Base-by-base conservation (phyloP, 2,888 invertebrate species). In the Drosophila lutescens region DNA sequence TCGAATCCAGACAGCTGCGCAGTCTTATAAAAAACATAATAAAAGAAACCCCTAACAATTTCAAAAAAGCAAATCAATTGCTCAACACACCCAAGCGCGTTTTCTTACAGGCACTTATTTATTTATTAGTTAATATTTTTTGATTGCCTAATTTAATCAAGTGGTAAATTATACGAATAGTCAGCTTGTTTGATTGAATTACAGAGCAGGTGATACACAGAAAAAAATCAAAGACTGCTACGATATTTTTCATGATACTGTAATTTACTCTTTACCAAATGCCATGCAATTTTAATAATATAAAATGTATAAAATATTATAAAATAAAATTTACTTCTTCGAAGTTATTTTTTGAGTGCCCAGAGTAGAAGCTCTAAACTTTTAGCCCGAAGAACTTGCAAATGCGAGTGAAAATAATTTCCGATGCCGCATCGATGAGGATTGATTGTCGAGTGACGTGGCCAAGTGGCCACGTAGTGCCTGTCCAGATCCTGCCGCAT, bases 61-160 rank as follows among this genome's bases (percentile, higher is more conserved):
- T n/a, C 8, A 17, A 26, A 15, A 55, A 69, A 53, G 60, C 54
- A 73, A 77, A 69, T 73, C 66, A 76, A 73, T 80, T 80, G 60
- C 38, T 56, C n/a, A 47, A 53, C 59, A 51, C 20, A 51, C 20
- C 59, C 51, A 55, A 4, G 46, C 40, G 36, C n/a, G 20, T 15
- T 23, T 44, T 53, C 51, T 66, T 51, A 43, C 20, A 49, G 36
- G 17, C 12, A 36, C 34, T 36, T 36, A 63, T 61, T 63, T 62
- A 49, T 62, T 50, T 41, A 34, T 62, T 61, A 20, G 49, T 30
- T 30, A 17, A 51, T 61, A 63, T 49, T 46, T 26, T n/a, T 30
- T 30, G 44, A 57, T 44, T 59, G 43, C 40, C 63, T 55, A 67
- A 66, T 61, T 73, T 66, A 76, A 80, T 81, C 65, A 78, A 60